These are phyloP conservation scores for Bellardia bayeri DNA, from an alignment of 2,888 invertebrate genomes.

Conservation along the genomic window DNA sequence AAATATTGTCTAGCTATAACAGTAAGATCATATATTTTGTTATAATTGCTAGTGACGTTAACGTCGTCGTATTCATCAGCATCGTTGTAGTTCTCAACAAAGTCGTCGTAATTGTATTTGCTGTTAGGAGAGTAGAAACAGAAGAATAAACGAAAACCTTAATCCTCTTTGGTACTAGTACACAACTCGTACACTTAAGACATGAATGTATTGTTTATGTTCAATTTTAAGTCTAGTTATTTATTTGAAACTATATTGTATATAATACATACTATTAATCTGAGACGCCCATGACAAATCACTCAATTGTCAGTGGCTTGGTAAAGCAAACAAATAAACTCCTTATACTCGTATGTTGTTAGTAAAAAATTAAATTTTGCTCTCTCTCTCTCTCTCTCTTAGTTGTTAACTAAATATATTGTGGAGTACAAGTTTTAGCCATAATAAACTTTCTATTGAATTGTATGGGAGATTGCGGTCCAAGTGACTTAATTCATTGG, in stretches of 20 bases:
- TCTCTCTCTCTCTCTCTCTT: constrained; percentile 11
- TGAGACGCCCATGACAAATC: constrained; percentile 76
- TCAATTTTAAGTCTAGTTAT: constrained; percentile 67
- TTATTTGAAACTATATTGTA: constrained; percentile 69
- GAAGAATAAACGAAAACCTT: neutral
- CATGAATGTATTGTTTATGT: constrained; percentile 55
- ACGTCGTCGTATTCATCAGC: constrained; percentile 3
- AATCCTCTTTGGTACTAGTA: constrained; percentile 8
- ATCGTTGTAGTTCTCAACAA: constrained; percentile 10
- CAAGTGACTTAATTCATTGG: constrained; percentile 71
- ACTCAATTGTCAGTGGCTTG: constrained; percentile 75
- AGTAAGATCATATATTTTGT: constrained; percentile 66
- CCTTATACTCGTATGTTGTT: too few relatives aligned
- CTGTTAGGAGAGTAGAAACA: neutral
- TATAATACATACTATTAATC: constrained; percentile 75
- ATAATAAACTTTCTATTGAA: constrained; percentile 65
- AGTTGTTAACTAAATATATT: neutral
- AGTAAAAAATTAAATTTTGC: constrained; percentile 1
- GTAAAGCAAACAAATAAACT: constrained; percentile 2
- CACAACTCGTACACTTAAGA: constrained; percentile 10
- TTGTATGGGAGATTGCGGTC: constrained; percentile 39
- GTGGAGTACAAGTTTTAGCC: neutral
- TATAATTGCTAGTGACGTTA: constrained; percentile 69
- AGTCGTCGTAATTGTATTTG: constrained; percentile 33
- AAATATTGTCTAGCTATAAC: constrained; percentile 8